Percentiles rank a stretch among this genome's conserved stretches.
These are phyloP conservation scores for Talpa occidentalis DNA, from an alignment of 2,113 vertebrate genomes.

Conservation along the genomic window DNA sequence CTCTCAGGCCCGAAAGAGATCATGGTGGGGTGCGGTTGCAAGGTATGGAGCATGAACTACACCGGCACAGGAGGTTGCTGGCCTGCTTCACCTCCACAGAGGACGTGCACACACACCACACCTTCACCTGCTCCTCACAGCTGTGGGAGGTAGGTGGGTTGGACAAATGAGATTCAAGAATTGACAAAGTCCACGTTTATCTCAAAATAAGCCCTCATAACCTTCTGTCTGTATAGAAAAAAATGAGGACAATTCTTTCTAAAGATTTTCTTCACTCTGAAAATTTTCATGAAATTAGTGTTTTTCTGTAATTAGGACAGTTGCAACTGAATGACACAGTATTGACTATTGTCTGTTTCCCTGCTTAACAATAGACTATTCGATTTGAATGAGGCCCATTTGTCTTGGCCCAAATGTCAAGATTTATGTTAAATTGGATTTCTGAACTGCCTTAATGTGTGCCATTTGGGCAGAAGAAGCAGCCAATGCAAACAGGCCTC, in stretches of 20 bases:
- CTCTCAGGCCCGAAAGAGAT: not conserved
- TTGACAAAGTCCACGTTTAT: not conserved
- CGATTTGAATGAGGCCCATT: slow-evolving; percentile 6
- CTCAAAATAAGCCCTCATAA: not conserved
- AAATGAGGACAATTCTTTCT: slow-evolving; percentile 14
- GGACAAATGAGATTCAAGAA: not conserved
- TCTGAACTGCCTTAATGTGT: not conserved
- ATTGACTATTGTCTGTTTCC: not conserved
- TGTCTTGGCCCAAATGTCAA: slow-evolving; percentile 19
- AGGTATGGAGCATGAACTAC: no score
- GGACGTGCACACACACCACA: not conserved
- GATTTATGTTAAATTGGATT: slow-evolving; percentile 45
- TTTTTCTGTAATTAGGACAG: slow-evolving; percentile 46
- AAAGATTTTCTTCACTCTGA: not conserved
- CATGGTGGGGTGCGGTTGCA: fast-evolving
- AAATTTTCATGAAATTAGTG: slow-evolving; percentile 34
- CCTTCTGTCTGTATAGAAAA: not conserved
- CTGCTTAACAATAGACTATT: not conserved
- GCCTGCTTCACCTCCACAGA: not conserved
- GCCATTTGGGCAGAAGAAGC: not conserved
- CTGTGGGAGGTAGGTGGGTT: not conserved
- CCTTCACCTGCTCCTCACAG: not conserved
- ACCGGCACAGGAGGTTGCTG: fast-evolving
- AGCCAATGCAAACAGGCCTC: not conserved
- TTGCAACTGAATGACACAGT: not conserved